phyloP scores from a whole-genome alignment of 2,113 vertebrate species.

The Sakesphorus luctuosus region DNA sequence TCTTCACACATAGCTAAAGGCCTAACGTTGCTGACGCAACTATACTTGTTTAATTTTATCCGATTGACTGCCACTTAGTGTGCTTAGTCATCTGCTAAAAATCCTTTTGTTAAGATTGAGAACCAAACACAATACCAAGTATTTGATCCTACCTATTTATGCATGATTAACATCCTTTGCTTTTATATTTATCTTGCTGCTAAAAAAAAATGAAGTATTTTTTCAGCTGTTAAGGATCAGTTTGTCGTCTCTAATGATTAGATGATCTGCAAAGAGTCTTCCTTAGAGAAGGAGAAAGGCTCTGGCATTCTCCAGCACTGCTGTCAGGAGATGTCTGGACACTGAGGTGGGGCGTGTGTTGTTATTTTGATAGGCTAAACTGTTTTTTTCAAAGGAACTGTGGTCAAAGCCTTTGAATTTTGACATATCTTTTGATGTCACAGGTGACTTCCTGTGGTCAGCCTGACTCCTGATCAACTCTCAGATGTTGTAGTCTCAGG shows the following conservation, averaged over 20 bases:
- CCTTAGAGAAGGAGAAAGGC: neutral
- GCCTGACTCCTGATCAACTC: neutral
- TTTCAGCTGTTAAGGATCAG: constrained; percentile 33
- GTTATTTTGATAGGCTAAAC: neutral
- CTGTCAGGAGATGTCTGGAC: neutral
- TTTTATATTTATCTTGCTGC: constrained; percentile 21
- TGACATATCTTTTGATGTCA: neutral
- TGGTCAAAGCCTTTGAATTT: neutral
- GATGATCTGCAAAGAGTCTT: neutral
- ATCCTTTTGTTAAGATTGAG: constrained; percentile 21
- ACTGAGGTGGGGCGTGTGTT: neutral
- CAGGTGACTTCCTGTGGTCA: neutral
- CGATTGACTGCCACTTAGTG: neutral
- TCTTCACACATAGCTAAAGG: neutral
- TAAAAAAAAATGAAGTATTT: constrained; percentile 38
- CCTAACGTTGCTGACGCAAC: neutral
- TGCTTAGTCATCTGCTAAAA: constrained; percentile 54
- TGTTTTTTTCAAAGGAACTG: neutral
- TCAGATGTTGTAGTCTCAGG: neutral
- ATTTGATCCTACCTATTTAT: constrained; percentile 43
- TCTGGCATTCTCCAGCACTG: neutral
- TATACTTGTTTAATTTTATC: constrained; percentile 27
- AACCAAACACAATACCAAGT: neutral
- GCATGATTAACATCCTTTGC: neutral
- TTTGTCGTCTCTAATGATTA: neutral